These are phyloP conservation scores for Xyrauchen texanus DNA, from an alignment of 2,113 vertebrate species.

Conservation along the genomic window DNA sequence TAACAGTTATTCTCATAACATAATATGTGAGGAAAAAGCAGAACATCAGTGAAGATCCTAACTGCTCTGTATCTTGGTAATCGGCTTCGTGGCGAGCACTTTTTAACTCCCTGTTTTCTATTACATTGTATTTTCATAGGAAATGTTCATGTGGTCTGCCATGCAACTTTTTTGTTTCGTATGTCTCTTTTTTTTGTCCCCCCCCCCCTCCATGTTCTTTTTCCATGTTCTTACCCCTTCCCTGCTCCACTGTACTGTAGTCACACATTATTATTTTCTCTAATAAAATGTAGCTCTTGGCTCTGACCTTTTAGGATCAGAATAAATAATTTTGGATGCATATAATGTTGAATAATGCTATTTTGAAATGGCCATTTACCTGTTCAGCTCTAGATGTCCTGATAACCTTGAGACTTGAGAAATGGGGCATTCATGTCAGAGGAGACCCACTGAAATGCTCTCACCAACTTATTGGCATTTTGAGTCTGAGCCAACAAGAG, in stretches of 20 bases:
- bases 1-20: slow-evolving; percentile 67
- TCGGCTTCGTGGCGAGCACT: slow-evolving; percentile 90
- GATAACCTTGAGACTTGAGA: slow-evolving; percentile 12
- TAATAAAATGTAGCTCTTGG: slow-evolving; percentile 47
- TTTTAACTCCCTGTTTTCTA: slow-evolving; percentile 86
- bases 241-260: slow-evolving; percentile 23
- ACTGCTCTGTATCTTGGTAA: slow-evolving; percentile 81
- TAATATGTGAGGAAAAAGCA: slow-evolving; percentile 51
- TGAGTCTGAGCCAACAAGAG: not conserved
- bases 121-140: slow-evolving; percentile 93
- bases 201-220: too few relatives aligned
- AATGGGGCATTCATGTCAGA: slow-evolving; percentile 29
- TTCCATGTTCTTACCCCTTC: slow-evolving; percentile 62
- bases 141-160: slow-evolving; percentile 81
- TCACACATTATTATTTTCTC: slow-evolving; percentile 4
- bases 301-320: slow-evolving; percentile 34
- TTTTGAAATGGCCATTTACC: slow-evolving; percentile 30
- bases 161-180: slow-evolving; percentile 69
- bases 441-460: too few relatives aligned
- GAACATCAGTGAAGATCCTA: slow-evolving; percentile 61
- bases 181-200: slow-evolving; percentile 42
- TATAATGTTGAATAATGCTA: slow-evolving; percentile 21
- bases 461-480: not conserved
- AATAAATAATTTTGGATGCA: slow-evolving; percentile 42
- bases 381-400: slow-evolving; percentile 13